phyloP scores from a whole-genome alignment of 2,888 invertebrate genomes.

The Drosophila silvestris region DNA sequence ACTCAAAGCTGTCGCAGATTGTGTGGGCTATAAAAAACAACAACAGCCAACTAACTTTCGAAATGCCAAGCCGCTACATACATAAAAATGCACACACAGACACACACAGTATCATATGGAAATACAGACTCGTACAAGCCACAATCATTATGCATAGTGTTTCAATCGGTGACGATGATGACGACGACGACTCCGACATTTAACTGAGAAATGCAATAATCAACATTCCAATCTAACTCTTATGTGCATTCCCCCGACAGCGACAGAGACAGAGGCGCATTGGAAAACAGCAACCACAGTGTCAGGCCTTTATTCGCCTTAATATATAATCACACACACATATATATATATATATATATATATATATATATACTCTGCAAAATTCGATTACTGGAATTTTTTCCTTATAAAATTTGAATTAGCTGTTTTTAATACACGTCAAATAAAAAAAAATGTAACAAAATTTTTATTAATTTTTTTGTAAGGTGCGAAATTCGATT shows the following conservation, averaged over 20 bases:
- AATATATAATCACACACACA: slow-evolving; percentile 47
- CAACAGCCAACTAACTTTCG: slow-evolving; percentile 61
- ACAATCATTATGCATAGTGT: slow-evolving; percentile 66
- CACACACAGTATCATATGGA: slow-evolving; percentile 11
- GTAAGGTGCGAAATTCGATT: too few relatives aligned
- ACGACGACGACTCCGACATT: slow-evolving; percentile 61
- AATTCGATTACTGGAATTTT: too few relatives aligned
- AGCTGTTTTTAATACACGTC: too few relatives aligned
- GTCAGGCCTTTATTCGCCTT: slow-evolving; percentile 64
- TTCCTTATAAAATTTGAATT: too few relatives aligned
- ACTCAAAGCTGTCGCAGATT: slow-evolving; percentile 58
- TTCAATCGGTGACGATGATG: slow-evolving; percentile 50
- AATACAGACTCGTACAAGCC: slow-evolving; percentile 35
- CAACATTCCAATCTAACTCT: slow-evolving; percentile 72
- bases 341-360: background rate
- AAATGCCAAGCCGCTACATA: slow-evolving; percentile 51
- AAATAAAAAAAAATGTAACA: too few relatives aligned
- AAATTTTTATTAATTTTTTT: too few relatives aligned
- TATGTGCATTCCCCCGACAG: slow-evolving; percentile 29
- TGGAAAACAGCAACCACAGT: slow-evolving; percentile 30
- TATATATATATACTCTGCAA: background rate
- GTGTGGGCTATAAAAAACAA: slow-evolving; percentile 58
- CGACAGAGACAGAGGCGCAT: background rate
- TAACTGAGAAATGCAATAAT: slow-evolving; percentile 74
- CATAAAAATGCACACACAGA: slow-evolving; percentile 8